Conservation (phyloP, 1,140 invertebrate genomes). For the Monochamus saltuarius region DNA sequence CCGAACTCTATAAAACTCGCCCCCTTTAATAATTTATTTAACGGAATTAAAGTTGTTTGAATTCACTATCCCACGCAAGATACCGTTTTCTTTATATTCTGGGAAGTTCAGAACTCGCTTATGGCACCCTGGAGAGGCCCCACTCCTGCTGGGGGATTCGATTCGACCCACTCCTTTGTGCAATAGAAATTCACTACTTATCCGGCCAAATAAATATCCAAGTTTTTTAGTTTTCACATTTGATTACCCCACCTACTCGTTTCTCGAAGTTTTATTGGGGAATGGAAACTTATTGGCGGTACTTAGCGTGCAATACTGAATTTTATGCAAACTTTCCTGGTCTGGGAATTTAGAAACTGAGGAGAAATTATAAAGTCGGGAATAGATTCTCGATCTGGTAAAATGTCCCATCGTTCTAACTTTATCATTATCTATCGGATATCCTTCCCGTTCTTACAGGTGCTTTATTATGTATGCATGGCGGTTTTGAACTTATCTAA, state of each 20-base stretch:
- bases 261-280: conserved; percentile 9
- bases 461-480: too few species aligned
- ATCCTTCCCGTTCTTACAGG: too few species aligned
- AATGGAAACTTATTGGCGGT: conserved; percentile 8
- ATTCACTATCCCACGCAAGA: conserved; percentile 15
- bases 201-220: too few species aligned
- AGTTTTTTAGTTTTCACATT: conserved; percentile 16
- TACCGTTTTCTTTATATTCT: conserved; percentile 21
- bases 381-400: too few species aligned
- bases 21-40: conserved; percentile 18
- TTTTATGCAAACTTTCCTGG: too few species aligned
- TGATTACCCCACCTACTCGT: conserved; percentile 17
- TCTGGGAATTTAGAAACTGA: too few species aligned
- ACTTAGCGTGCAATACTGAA: conserved; percentile 6
- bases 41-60: conserved; percentile 20
- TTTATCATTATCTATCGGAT: too few species aligned
- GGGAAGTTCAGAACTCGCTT: conserved; percentile 22
- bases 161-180: conserved; percentile 15
- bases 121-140: conserved; percentile 23
- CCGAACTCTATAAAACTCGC: background rate
- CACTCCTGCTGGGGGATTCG: conserved; percentile 16
- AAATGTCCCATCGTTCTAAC: too few species aligned
- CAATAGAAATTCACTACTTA: conserved; percentile 18
- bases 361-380: too few species aligned
- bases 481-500: too few species aligned